Percentiles rank a stretch among this genome's conserved stretches.
These are phyloP conservation scores for Raillietiella orientalis DNA, from an alignment of 2,888 invertebrate genomes.

Conservation along the genomic window DNA sequence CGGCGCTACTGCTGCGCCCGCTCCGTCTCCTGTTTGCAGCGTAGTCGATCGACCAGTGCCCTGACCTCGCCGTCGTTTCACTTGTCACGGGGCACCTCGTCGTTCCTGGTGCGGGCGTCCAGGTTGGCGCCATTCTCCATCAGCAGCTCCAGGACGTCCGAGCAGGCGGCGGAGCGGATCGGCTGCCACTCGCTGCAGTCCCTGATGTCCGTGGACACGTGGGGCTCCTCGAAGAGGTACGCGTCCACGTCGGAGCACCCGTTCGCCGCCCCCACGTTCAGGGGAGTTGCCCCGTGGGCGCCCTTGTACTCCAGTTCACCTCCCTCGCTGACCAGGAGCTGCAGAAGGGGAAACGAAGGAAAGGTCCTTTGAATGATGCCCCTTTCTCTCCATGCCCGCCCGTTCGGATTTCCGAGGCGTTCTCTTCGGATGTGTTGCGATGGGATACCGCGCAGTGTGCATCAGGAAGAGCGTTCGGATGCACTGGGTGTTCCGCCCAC, in stretches of 20 bases:
- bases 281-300: constrained; percentile 61
- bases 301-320: constrained; percentile 53
- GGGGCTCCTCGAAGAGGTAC: constrained; percentile 50
- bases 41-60: too few species aligned
- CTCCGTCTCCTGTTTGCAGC: background rate
- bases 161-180: constrained; percentile 95
- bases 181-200: constrained; percentile 94
- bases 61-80: too few species aligned
- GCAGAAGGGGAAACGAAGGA: too few species aligned
- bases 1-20: constrained; percentile 5
- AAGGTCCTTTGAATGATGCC: too few species aligned
- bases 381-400: too few species aligned
- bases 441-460: too few species aligned
- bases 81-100: constrained; percentile 91
- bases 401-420: too few species aligned
- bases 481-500: too few species aligned
- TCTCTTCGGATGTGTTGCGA: too few species aligned
- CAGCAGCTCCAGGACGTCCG: constrained; percentile 74
- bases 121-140: constrained; percentile 91
- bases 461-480: too few species aligned
- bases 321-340: constrained; percentile 28
- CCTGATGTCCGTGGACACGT: constrained; percentile 61
- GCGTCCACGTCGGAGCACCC: constrained; percentile 83
- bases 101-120: constrained; percentile 79
- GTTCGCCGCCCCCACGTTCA: constrained; percentile 91